phyloP scores from a whole-genome alignment of 2,797 vertebrate species.

The Sebastolobus alascanus region DNA sequence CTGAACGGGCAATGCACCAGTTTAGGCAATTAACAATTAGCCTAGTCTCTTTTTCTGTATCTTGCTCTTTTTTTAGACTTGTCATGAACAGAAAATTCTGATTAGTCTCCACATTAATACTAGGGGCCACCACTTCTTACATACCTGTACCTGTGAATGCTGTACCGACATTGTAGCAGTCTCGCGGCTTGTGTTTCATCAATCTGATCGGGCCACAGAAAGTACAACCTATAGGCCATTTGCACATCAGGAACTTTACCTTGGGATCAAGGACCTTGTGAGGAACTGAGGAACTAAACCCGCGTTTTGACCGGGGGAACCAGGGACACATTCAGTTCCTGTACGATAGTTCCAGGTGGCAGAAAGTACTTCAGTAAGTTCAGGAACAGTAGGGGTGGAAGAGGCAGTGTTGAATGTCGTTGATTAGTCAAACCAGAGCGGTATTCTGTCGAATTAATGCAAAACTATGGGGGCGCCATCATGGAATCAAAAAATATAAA shows the following conservation, averaged over 20 bases:
- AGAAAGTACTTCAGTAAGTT: background rate
- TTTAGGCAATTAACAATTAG: background rate
- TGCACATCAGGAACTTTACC: background rate
- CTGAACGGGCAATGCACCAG: too few relatives aligned
- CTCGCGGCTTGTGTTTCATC: background rate
- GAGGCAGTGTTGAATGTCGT: background rate
- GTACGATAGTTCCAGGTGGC: background rate
- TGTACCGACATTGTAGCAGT: too few relatives aligned
- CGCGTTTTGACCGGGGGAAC: background rate
- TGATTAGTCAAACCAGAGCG: background rate
- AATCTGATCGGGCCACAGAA: background rate
- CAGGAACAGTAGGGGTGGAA: background rate
- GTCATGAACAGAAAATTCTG: too few relatives aligned
- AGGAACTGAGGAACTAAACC: background rate
- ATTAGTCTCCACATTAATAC: background rate
- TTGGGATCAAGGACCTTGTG: background rate
- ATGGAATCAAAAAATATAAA: background rate
- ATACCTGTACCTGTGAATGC: too few relatives aligned
- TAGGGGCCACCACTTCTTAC: background rate
- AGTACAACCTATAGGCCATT: background rate
- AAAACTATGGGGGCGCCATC: background rate
- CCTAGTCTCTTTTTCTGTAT: background rate
- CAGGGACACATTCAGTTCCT: background rate
- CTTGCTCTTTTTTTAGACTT: background rate
- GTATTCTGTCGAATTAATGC: background rate